Percentiles rank a stretch among this genome's conserved stretches.
phyloP scores from a whole-genome alignment of 2,797 vertebrate genomes.

The Smutsia temminckii region DNA sequence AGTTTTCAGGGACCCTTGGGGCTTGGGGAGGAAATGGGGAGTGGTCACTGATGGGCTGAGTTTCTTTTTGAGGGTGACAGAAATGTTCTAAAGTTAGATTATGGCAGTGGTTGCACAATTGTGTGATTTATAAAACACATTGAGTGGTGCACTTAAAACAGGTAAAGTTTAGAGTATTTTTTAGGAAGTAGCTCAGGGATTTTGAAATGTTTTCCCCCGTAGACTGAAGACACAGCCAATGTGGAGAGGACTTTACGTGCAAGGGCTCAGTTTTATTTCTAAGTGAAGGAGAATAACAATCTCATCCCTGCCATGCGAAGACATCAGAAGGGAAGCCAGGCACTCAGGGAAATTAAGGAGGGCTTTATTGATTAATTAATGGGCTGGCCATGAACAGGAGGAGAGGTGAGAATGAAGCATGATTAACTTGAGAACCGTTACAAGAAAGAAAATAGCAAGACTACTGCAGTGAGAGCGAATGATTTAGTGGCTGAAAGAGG shows the following conservation, averaged over 20 bases:
- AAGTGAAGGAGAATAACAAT: not conserved
- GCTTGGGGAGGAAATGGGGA: accelerated
- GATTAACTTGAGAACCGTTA: not conserved
- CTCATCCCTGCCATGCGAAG: not conserved
- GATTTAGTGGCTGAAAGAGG: not conserved
- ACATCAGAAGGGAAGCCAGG: not conserved
- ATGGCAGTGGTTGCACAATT: not conserved
- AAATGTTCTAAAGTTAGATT: not conserved
- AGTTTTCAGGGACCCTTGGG: not conserved
- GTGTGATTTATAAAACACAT: not conserved
- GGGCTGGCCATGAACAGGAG: not conserved
- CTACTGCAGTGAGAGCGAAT: not conserved
- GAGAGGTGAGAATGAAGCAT: not conserved
- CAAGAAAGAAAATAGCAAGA: not conserved
- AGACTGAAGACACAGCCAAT: not conserved
- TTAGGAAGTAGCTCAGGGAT: not conserved
- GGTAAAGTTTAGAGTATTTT: not conserved
- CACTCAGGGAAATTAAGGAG: not conserved
- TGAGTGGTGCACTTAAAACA: not conserved
- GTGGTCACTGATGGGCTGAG: too few species aligned
- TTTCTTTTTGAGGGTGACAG: not conserved
- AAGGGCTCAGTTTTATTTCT: not conserved
- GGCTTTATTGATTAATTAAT: not conserved
- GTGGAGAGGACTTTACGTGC: not conserved
- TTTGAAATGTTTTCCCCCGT: not conserved